Evolutionary conservation across 1,140 invertebrate species (phyloP).

Genomic region (Eupristina koningsbergeri): DNA sequence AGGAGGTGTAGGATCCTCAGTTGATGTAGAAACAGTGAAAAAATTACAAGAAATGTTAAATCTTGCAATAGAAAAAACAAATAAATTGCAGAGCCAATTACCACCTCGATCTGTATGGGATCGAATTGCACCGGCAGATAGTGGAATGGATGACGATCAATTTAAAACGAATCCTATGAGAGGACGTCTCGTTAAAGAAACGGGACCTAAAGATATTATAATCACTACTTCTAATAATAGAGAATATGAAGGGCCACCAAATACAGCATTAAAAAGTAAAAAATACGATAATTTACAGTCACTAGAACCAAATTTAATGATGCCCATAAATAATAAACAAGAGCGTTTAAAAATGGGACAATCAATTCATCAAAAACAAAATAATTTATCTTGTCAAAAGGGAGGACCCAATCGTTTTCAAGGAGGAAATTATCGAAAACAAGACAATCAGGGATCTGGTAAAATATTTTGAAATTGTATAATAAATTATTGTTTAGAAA

Average conservation of each 20-base stretch:
- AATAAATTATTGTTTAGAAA: no score
- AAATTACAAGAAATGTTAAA: constrained; percentile 68
- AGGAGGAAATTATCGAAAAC: constrained; percentile 41
- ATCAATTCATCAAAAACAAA: constrained; percentile 29
- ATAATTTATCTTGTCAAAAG: constrained; percentile 37
- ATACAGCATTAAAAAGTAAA: constrained; percentile 43
- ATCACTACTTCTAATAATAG: constrained; percentile 64
- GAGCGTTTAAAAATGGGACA: constrained; percentile 41
- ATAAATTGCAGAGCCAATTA: constrained; percentile 67
- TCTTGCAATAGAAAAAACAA: constrained; percentile 67
- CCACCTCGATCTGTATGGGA: constrained; percentile 70
- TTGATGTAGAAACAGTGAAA: constrained; percentile 65
- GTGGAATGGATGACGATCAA: constrained; percentile 19
- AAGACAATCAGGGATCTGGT: constrained; percentile 35
- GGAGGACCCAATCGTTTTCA: constrained; percentile 42
- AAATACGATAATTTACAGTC: constrained; percentile 59
- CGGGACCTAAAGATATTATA: constrained; percentile 58
- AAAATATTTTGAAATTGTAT: not conserved
- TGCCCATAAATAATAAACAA: constrained; percentile 48
- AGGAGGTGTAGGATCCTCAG: constrained; percentile 53
- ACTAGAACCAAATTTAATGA: constrained; percentile 55
- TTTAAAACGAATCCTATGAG: constrained; percentile 53
- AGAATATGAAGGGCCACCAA: not conserved
- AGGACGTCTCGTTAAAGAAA: constrained; percentile 64
- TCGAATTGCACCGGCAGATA: constrained; percentile 65